Evolutionary conservation across 30 jellyfish, hydroid and myxozoan species (phyloP).

Genomic region (Chrysaora quinquecirrha): DNA sequence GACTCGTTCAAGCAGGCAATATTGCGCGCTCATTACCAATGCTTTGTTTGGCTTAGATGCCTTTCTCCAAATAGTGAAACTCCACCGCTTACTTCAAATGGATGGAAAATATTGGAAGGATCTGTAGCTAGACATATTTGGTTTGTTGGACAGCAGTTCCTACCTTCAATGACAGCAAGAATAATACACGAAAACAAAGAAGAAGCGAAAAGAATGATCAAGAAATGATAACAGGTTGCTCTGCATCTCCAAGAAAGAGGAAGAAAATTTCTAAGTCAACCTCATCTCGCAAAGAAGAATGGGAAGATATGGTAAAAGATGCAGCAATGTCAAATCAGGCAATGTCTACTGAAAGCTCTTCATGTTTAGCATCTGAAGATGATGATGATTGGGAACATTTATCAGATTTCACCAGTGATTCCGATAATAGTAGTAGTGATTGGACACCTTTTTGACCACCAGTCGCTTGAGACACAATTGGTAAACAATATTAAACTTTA

Average conservation of each 20-base stretch:
- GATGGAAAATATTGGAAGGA: neutral
- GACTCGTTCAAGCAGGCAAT: neutral
- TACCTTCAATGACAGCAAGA: neutral
- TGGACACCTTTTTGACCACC: slow-evolving; percentile 3
- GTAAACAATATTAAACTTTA: too few species aligned
- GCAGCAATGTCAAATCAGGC: neutral
- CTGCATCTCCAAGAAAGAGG: neutral
- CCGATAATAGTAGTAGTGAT: slow-evolving; percentile 4
- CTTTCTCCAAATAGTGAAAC: neutral
- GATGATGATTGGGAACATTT: neutral
- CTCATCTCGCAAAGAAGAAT: neutral
- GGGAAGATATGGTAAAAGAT: neutral
- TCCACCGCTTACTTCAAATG: slow-evolving; percentile 2
- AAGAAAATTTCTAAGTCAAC: slow-evolving; percentile 1
- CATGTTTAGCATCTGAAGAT: neutral
- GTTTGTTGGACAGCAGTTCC: slow-evolving; percentile 10
- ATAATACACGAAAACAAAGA: neutral
- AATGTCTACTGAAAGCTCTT: neutral
- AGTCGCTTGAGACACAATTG: too few species aligned
- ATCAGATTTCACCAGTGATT: slow-evolving; percentile 2
- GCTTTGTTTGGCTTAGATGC: slow-evolving; percentile 1
- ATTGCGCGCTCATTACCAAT: neutral
- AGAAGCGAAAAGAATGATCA: neutral
- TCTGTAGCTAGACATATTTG: neutral
- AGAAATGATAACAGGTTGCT: neutral